These are phyloP conservation scores for Orthosia incerta DNA, from an alignment of 2,888 invertebrate genomes.

Conservation along the genomic window DNA sequence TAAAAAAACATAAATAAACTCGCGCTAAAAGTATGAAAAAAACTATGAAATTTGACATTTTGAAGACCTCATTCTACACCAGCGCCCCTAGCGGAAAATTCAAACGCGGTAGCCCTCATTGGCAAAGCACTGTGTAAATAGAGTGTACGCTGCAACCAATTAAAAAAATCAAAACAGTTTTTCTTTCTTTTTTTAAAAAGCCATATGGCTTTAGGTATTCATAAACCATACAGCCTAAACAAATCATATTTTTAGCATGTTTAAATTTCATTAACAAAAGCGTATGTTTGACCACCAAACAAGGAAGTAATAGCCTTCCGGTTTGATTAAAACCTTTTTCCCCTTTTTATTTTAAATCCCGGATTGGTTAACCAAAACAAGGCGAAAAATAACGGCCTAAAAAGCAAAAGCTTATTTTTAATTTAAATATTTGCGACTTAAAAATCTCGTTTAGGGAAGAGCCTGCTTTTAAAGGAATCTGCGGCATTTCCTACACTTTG, in stretches of 20 bases:
- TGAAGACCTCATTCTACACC: too few relatives aligned
- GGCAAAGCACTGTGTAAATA: too few relatives aligned
- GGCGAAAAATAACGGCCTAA: slow-evolving; percentile 22
- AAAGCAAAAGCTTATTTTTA: slow-evolving; percentile 31
- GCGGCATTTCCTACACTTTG: slow-evolving; percentile 47
- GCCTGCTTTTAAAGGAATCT: slow-evolving; percentile 49
- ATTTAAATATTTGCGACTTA: slow-evolving; percentile 57
- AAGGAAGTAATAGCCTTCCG: slow-evolving; percentile 15
- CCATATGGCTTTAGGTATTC: too few relatives aligned
- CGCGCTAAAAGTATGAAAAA: too few relatives aligned
- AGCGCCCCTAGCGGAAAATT: too few relatives aligned
- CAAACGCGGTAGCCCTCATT: too few relatives aligned
- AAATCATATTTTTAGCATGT: neutral
- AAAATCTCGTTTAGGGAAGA: slow-evolving; percentile 45
- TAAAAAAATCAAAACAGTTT: neutral
- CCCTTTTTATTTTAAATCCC: slow-evolving; percentile 33
- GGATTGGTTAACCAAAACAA: slow-evolving; percentile 32
- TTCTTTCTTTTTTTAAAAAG: too few relatives aligned
- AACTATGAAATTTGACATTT: too few relatives aligned
- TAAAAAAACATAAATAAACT: too few relatives aligned
- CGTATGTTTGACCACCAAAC: slow-evolving; percentile 25
- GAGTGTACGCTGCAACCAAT: neutral
- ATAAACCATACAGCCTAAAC: neutral
- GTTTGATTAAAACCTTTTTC: slow-evolving; percentile 32
- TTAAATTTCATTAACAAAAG: slow-evolving; percentile 12